Conservation (phyloP, 2,113 vertebrate genomes). For the Caracal caracal region DNA sequence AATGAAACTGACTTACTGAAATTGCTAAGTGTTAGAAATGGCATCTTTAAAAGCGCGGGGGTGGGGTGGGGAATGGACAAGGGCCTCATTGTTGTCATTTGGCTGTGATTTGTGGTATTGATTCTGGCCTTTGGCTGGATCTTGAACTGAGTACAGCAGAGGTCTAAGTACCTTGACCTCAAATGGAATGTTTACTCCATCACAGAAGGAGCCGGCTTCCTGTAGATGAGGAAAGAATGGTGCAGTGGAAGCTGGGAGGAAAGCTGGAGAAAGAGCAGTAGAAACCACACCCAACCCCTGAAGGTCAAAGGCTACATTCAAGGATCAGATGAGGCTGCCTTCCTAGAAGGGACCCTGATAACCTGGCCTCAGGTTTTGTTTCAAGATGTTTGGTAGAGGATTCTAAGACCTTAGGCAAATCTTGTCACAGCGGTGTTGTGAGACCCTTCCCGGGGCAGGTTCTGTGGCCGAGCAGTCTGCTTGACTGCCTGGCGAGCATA, state of each 20-base stretch:
- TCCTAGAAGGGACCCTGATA: too few relatives aligned
- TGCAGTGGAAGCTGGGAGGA: background rate
- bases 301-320: background rate
- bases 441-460: background rate
- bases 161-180: slow-evolving; percentile 81
- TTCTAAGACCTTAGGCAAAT: background rate
- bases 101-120: slow-evolving; percentile 84
- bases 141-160: slow-evolving; percentile 80
- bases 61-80: slow-evolving; percentile 66
- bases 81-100: slow-evolving; percentile 81
- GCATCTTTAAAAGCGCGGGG: slow-evolving; percentile 76
- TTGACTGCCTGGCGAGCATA: fast-evolving
- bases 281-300: background rate
- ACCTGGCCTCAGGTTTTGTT: background rate
- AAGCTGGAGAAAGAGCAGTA: background rate
- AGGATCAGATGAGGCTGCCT: background rate
- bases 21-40: slow-evolving; percentile 72
- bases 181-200: slow-evolving; percentile 76
- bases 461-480: too few relatives aligned
- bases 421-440: fast-evolving
- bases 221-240: background rate
- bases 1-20: slow-evolving; percentile 80
- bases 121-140: slow-evolving; percentile 82
- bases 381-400: background rate
- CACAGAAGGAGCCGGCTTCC: background rate